phyloP scores from a whole-genome alignment of 2,113 vertebrate genomes.

The Pluvialis apricaria region DNA sequence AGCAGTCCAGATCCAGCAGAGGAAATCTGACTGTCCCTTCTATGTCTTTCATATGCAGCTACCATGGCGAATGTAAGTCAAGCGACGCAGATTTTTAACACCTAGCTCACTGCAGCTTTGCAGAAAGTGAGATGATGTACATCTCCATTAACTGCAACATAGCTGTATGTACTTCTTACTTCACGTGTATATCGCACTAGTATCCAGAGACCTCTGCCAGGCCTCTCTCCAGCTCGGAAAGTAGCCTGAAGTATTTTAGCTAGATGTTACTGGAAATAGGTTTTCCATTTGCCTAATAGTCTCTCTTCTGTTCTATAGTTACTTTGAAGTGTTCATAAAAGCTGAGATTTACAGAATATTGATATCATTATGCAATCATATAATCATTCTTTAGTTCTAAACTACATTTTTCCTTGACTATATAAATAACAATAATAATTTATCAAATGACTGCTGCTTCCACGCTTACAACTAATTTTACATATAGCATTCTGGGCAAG shows the following conservation, averaged over 20 bases:
- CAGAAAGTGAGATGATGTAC: neutral
- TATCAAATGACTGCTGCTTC: neutral
- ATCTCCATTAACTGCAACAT: neutral
- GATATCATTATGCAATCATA: neutral
- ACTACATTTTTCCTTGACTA: neutral
- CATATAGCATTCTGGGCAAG: neutral
- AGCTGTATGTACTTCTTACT: neutral
- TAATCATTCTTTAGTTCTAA: neutral
- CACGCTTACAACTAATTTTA: neutral
- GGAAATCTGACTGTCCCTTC: neutral
- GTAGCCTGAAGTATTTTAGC: neutral
- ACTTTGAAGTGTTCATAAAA: neutral
- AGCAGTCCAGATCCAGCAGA: neutral
- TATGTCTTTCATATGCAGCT: neutral
- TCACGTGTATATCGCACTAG: neutral
- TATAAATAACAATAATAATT: neutral
- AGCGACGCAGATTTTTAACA: accelerated
- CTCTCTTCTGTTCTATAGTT: neutral
- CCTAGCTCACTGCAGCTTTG: neutral
- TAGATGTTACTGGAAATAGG: neutral
- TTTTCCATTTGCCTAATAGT: constrained; percentile 11
- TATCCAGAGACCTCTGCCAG: neutral
- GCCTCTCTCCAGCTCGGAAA: neutral
- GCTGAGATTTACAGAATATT: neutral
- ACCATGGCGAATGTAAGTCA: neutral